These are phyloP conservation scores for Malurus elegans DNA, from an alignment of 2,113 vertebrate species.

Conservation along the genomic window DNA sequence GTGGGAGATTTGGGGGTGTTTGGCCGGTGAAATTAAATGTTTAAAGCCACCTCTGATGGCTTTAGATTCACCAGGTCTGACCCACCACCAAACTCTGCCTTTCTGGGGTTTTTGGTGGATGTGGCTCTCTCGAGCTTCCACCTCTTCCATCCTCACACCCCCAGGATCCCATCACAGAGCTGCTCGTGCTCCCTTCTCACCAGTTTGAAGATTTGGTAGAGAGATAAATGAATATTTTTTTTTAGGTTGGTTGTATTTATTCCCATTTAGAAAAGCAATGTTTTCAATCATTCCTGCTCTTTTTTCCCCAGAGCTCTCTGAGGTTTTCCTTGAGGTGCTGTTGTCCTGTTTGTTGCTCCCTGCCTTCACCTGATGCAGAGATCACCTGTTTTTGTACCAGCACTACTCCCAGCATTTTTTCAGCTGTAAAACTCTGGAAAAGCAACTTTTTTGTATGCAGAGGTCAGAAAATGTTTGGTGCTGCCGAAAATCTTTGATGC, in stretches of 20 bases:
- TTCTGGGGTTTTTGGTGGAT: neutral
- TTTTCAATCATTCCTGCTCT: neutral
- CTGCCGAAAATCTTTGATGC: neutral
- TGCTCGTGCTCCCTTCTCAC: neutral
- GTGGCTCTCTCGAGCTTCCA: neutral
- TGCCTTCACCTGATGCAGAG: accelerated
- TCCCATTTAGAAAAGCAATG: accelerated
- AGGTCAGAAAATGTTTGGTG: neutral
- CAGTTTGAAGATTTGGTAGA: neutral
- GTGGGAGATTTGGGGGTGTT: too few species aligned
- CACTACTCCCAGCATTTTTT: neutral
- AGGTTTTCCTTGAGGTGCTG: neutral
- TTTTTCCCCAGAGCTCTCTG: accelerated
- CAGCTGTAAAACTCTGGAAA: neutral
- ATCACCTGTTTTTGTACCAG: neutral
- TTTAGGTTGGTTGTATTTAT: neutral
- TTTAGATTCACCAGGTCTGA: accelerated
- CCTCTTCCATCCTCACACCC: neutral
- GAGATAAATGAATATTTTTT: neutral
- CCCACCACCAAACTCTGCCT: neutral
- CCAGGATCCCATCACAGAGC: neutral
- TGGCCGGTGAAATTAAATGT: neutral
- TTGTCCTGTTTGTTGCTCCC: neutral
- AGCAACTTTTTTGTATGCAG: accelerated
- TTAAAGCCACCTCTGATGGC: neutral